phyloP scores from a whole-genome alignment of 2,113 vertebrate species.

The Macquaria australasica region DNA sequence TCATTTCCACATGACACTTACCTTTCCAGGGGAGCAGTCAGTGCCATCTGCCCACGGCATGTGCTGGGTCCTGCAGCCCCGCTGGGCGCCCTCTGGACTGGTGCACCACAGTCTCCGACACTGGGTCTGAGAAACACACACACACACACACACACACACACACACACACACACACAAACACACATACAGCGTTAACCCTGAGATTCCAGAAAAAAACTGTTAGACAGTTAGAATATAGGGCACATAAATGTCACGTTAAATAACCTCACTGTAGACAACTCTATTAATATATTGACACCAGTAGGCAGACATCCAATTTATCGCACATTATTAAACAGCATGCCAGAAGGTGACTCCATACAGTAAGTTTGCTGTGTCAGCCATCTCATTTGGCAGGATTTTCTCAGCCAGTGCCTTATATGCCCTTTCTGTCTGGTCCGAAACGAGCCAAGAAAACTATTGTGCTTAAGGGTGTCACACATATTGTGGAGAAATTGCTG shows the following conservation, averaged over 20 bases:
- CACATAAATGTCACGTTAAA: slow-evolving; percentile 2
- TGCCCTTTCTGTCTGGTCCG: not conserved
- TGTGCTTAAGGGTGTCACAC: not conserved
- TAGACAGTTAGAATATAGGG: not conserved
- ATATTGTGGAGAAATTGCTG: not conserved
- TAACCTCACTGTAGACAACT: slow-evolving; percentile 10
- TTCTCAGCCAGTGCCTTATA: not conserved
- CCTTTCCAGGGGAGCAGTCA: slow-evolving; percentile 95
- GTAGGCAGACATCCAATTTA: slow-evolving; percentile 13
- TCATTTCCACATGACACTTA: slow-evolving; percentile 56
- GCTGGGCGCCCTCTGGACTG: slow-evolving; percentile 91
- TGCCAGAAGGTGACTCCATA: slow-evolving; percentile 12
- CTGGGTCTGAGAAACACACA: slow-evolving; percentile 88
- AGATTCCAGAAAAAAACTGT: not conserved
- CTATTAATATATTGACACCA: not conserved
- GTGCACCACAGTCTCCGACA: slow-evolving; percentile 97
- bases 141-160: not conserved
- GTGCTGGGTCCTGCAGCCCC: slow-evolving; percentile 96
- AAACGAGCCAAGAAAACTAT: not conserved
- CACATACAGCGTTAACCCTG: slow-evolving; percentile 23
- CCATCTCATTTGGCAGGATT: slow-evolving; percentile 4
- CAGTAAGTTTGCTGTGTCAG: slow-evolving; percentile 15
- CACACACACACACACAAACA: slow-evolving; percentile 40
- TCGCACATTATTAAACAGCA: slow-evolving; percentile 12
- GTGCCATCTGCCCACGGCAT: slow-evolving; percentile 99